A percentile compares a stretch with the other conserved stretches of the same genome.
Conservation (phyloP, 1,140 invertebrate species). For the Zophobas morio region DNA sequence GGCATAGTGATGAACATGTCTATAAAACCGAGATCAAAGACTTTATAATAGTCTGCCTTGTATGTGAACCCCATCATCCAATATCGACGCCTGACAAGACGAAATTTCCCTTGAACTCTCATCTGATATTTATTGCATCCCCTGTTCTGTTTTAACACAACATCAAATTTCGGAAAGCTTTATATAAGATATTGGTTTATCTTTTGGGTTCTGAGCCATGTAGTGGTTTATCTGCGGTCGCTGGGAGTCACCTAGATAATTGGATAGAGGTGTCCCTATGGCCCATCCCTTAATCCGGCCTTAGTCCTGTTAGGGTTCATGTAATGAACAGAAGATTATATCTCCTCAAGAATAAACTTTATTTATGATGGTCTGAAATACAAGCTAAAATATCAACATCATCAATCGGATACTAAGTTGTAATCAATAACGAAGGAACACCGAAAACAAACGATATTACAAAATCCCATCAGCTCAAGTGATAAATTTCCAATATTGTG, state of each 20-base stretch:
- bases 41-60: conserved; percentile 34
- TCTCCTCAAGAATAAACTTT: conserved; percentile 28
- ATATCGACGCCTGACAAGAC: conserved; percentile 31
- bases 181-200: conserved; percentile 42
- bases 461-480: background rate
- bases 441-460: background rate
- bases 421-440: conserved; percentile 2
- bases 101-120: conserved; percentile 39
- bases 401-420: background rate
- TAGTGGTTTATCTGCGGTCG: conserved; percentile 35
- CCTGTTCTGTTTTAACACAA: conserved; percentile 39
- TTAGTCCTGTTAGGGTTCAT: conserved; percentile 33
- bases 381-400: conserved; percentile 12
- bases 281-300: conserved; percentile 38
- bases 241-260: conserved; percentile 39
- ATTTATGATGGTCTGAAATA: conserved; percentile 5
- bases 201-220: conserved; percentile 38
- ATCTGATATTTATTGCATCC: conserved; percentile 33
- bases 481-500: conserved; percentile 1
- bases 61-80: conserved; percentile 25
- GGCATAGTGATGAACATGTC: conserved; percentile 42
- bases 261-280: conserved; percentile 40
- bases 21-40: conserved; percentile 45
- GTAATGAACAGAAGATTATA: conserved; percentile 37
- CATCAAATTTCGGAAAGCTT: conserved; percentile 32